Evolutionary conservation across 2,888 invertebrate species (phyloP).

Genomic region (Volucella zonaria): DNA sequence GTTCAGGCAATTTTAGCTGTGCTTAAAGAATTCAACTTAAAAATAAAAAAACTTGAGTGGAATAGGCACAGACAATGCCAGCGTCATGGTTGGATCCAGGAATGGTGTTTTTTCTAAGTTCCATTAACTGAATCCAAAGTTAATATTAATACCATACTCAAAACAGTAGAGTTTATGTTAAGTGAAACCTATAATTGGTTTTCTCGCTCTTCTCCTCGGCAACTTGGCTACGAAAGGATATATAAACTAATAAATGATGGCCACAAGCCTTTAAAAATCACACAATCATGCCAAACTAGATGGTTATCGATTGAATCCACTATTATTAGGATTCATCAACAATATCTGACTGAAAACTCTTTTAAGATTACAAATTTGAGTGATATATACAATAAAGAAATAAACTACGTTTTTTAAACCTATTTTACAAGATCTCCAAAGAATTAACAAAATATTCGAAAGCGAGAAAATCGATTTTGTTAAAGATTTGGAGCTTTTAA

Average conservation of each 20-base stretch:
- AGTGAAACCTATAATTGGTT: conserved; percentile 1
- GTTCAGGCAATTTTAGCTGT: no score
- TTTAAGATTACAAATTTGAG: background rate
- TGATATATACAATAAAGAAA: no score
- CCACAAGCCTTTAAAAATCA: no score
- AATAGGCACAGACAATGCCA: conserved; percentile 53
- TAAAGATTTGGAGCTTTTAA: no score
- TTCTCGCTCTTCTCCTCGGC: conserved; percentile 1
- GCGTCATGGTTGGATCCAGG: conserved; percentile 29
- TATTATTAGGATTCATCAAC: background rate
- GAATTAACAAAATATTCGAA: background rate
- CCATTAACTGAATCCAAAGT: conserved; percentile 22
- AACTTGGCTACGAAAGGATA: background rate
- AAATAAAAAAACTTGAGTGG: conserved; percentile 2
- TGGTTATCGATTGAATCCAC: conserved; percentile 22
- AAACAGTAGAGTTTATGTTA: no score
- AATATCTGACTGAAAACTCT: conserved; percentile 1
- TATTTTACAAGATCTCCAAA: no score
- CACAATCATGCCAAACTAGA: background rate
- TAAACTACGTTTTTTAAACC: background rate
- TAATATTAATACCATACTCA: conserved; percentile 27
- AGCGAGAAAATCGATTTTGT: no score
- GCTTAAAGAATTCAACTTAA: no score
- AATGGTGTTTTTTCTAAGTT: conserved; percentile 32
- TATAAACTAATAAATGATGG: conserved; percentile 11